Base-by-base conservation (phyloP, 2,888 invertebrate genomes). In the Cantharis nigra region DNA sequence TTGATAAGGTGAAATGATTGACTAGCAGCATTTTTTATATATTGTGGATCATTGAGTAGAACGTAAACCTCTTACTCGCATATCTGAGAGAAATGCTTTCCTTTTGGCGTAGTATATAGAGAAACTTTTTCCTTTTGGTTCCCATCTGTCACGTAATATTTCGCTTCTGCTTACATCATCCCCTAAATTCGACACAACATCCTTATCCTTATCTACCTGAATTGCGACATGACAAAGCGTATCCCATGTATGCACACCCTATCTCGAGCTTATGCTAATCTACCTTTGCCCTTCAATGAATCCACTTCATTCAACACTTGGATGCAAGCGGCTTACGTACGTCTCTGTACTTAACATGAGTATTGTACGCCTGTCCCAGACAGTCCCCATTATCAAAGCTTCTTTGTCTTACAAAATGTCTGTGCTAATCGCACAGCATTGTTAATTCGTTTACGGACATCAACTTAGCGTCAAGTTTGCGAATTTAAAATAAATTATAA, bases 401-500 rank as follows among this genome's bases (percentile, higher is more conserved):
- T 84, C 87, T 88, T 87, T 88, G 87, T 88, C 87, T 87, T 86
- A 86, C 84, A 83, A 85, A 83, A 85, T 80, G 83, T 86, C 85
- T 84, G 87, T 86, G 87, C 85, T 88, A 87, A 88, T 88, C 87
- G 86, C 83, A 81, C 82, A 80, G 85, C 82, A 87, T 87, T 87
- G 87, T 87, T 82, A 82, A 81, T 81, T 82, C 83, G 83, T 83
- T 82, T 83, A 80, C 82, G 85, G 83, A 83, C 83, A 82, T 81
- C 83, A 67, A 67, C 65, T 67, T 67, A 23, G 49, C n/a, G 49
- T 49, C 49, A 49, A 49, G 49, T 49, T 82, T 79, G 81, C 49
- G 9, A 67, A 67, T 67, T 67, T 67, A 67, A 33, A 33, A 33
- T 33, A 23, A 65, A 23, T 82, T 83, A 84, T 83, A 83, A 77